Evolutionary conservation across 2,888 invertebrate species (phyloP), one percentile per base, ranked within the genome.

Genomic region (Drosophila pseudotakahashii): DNA sequence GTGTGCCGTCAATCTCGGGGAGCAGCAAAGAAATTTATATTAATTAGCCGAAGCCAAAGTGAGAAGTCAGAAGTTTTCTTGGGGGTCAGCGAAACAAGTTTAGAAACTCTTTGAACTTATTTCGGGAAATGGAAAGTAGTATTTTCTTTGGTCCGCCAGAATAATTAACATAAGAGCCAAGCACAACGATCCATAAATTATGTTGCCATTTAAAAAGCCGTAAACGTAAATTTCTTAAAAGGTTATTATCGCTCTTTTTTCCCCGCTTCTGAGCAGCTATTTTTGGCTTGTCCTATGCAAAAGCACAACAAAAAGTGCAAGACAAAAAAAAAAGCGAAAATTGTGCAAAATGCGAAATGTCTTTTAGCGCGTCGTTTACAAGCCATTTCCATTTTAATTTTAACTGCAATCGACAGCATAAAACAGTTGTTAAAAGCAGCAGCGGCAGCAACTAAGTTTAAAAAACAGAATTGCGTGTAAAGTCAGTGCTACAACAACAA

Each of bases 401-500:
- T 79, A 78, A 79, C 73, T 81, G 82, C 82, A 81, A 76, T 81
- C 82, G 73, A 70, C 85, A 76, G 78, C 82, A 75, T 78, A 81
- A 75, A 81, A 75, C 59, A 67, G 76, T 72, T 75, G 79, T 75
- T 75, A 64, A 78, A 73, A 73, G 59, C 72, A 64, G 53, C 63
- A 44, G 42, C 19, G 48, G 16, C 63, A 71, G 57, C 72, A 72
- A 55, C 71, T 72, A 54, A 70, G 67, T 76, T 69, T 48, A 39
- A 34, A 75, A 75, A 67, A 55, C 44, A 63, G 71, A 78, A 80
- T 82, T 79, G 83, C 78, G 79, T 83, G 79, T 71, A 73, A 78
- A 84, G 59, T 75, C 79, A 64, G 19, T 72, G 66, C 59, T 26
- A 2, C 26, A 54, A 42, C 64, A 67, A 44, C 32, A 51, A 23